Evolutionary conservation across 2,888 invertebrate genomes (phyloP).

Genomic region (Temnothorax rugatulus): DNA sequence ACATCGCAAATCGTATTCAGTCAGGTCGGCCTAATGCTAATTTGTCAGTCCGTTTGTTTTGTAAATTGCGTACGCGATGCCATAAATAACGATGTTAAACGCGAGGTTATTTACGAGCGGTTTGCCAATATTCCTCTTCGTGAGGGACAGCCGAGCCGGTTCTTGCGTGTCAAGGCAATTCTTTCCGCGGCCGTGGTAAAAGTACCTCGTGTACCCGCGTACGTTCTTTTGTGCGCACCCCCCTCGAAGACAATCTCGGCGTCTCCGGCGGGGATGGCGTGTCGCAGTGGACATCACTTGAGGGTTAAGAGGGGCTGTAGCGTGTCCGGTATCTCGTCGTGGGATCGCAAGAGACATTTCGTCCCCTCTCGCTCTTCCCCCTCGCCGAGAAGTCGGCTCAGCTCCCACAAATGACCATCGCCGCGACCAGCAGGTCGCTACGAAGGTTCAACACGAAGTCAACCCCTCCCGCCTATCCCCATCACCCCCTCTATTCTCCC

Average conservation of each 20-base stretch:
- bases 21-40: background rate
- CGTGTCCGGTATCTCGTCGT: constrained; percentile 85
- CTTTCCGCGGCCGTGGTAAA: constrained; percentile 76
- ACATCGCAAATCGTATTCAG: constrained; percentile 18
- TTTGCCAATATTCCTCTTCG: constrained; percentile 73
- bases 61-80: constrained; percentile 64
- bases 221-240: constrained; percentile 75
- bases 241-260: constrained; percentile 79
- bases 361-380: constrained; percentile 74
- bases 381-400: constrained; percentile 74
- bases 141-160: constrained; percentile 68
- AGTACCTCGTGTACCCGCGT: constrained; percentile 66
- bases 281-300: constrained; percentile 81
- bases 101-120: constrained; percentile 74
- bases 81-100: constrained; percentile 71
- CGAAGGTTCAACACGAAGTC: constrained; percentile 74
- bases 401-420: constrained; percentile 85
- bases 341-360: constrained; percentile 86
- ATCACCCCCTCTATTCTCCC: constrained; percentile 46
- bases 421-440: constrained; percentile 63
- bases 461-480: constrained; percentile 57
- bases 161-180: constrained; percentile 77
- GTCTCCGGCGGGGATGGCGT: constrained; percentile 77
- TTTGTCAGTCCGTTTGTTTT: constrained; percentile 60
- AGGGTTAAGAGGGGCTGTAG: constrained; percentile 76